A percentile compares a stretch with the other conserved stretches of the same genome.
phyloP scores from a whole-genome alignment of 2,797 vertebrate genomes.

The Trachops cirrhosus region DNA sequence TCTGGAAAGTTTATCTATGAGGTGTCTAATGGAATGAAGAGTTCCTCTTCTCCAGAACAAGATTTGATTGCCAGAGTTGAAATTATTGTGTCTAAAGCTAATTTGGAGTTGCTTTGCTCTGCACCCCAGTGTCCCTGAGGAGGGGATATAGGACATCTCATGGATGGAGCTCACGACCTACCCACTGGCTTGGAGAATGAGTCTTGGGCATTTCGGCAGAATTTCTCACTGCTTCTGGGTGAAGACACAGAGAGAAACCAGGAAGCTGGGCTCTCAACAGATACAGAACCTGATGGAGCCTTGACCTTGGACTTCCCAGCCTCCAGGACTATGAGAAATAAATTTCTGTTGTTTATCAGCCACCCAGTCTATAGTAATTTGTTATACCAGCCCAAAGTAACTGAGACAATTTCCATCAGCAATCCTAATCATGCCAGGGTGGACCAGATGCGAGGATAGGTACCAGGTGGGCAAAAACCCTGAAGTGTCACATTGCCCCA shows the following conservation, averaged over 20 bases:
- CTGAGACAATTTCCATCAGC: background rate
- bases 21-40: background rate
- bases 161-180: accelerated
- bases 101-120: background rate
- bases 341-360: background rate
- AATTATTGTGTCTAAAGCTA: background rate
- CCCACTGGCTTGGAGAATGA: background rate
- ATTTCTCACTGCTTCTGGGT: background rate
- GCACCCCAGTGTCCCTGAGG: background rate
- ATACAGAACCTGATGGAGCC: background rate
- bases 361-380: background rate
- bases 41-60: background rate
- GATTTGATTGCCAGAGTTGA: background rate
- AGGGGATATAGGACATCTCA: background rate
- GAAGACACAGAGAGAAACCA: background rate
- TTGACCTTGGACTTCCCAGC: background rate
- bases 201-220: accelerated
- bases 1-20: background rate
- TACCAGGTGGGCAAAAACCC: background rate
- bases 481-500: background rate
- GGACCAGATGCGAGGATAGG: background rate
- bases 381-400: background rate
- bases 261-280: background rate
- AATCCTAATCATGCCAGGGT: background rate
- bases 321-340: background rate